A percentile compares a stretch with the other conserved stretches of the same genome.
Evolutionary conservation across 1,140 invertebrate genomes (phyloP).

Genomic region (Trypoxylus dichotomus): DNA sequence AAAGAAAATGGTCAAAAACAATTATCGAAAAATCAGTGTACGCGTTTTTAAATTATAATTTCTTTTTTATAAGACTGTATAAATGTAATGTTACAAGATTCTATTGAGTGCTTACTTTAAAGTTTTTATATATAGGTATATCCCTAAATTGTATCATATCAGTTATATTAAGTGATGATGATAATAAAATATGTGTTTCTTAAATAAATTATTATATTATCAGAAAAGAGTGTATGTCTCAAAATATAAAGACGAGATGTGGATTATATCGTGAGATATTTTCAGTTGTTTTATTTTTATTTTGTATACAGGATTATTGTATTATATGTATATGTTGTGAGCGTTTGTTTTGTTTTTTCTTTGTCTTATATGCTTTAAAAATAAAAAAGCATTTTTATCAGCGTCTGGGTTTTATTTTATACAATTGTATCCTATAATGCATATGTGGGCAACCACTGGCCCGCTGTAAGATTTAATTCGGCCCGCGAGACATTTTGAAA

Average conservation of each 20-base stretch:
- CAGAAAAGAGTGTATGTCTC: slow-evolving; percentile 14
- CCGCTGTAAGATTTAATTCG: too few species aligned
- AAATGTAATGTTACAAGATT: slow-evolving; percentile 24
- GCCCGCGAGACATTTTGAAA: too few species aligned
- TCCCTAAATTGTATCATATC: slow-evolving; percentile 19
- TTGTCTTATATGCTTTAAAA: slow-evolving; percentile 29
- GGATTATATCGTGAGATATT: slow-evolving; percentile 1
- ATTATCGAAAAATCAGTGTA: background rate
- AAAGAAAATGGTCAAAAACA: background rate
- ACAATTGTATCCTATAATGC: too few species aligned
- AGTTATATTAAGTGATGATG: slow-evolving; percentile 19
- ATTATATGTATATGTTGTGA: slow-evolving; percentile 31
- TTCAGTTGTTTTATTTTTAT: slow-evolving; percentile 23
- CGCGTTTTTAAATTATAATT: slow-evolving; percentile 15
- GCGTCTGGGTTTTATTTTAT: background rate
- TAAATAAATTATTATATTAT: slow-evolving; percentile 26
- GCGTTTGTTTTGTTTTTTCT: slow-evolving; percentile 28
- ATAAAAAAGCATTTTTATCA: slow-evolving; percentile 27
- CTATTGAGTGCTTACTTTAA: slow-evolving; percentile 14
- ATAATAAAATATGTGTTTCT: background rate
- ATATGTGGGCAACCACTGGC: too few species aligned
- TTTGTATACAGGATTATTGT: slow-evolving; percentile 26
- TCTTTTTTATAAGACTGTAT: slow-evolving; percentile 26
- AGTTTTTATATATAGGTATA: slow-evolving; percentile 20
- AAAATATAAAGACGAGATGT: slow-evolving; percentile 12